These are phyloP conservation scores for Geophilus truncorum DNA, from an alignment of 2,888 invertebrate species.

Conservation along the genomic window DNA sequence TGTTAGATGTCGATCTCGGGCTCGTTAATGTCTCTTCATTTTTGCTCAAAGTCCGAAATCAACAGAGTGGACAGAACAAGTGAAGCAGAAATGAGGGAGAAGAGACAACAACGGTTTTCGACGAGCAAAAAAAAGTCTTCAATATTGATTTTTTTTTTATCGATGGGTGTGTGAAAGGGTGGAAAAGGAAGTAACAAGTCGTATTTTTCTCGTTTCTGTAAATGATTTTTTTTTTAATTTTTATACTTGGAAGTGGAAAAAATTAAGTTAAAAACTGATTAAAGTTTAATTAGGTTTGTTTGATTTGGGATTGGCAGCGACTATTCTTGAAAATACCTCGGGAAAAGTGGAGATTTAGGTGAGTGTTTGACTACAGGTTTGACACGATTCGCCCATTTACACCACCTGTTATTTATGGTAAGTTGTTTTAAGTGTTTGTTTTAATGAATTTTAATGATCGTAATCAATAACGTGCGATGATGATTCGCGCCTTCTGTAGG, in stretches of 20 bases:
- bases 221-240: not conserved
- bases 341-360: too few relatives aligned
- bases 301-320: too few relatives aligned
- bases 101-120: not conserved
- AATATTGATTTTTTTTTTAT: not conserved
- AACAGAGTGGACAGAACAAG: constrained; percentile 4
- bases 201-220: not conserved
- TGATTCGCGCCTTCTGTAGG: too few relatives aligned
- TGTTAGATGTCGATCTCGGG: not conserved
- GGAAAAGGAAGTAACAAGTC: not conserved
- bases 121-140: not conserved
- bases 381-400: too few relatives aligned
- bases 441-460: too few relatives aligned
- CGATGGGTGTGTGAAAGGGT: not conserved
- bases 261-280: not conserved
- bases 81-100: not conserved
- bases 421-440: too few relatives aligned
- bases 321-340: too few relatives aligned
- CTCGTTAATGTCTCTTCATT: constrained; percentile 10
- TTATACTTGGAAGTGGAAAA: not conserved
- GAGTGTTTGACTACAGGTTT: too few relatives aligned
- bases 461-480: too few relatives aligned
- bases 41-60: not conserved
- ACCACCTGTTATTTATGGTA: too few relatives aligned
- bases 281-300: not conserved